These are phyloP conservation scores for Hycleus cichorii DNA, from an alignment of 1,140 invertebrate species.

Conservation along the genomic window DNA sequence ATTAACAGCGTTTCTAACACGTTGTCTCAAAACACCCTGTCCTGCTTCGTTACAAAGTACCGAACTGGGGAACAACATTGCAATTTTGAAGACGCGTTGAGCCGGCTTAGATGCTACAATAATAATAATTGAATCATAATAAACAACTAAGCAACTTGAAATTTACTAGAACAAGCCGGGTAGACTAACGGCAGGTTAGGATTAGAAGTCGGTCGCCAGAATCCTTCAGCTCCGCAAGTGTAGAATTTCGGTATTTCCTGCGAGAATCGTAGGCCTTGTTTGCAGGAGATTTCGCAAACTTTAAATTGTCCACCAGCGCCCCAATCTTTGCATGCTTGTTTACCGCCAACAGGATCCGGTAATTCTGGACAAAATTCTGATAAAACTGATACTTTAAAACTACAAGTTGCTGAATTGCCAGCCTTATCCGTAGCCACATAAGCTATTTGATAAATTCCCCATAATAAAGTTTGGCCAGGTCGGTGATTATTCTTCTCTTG, in stretches of 20 bases:
- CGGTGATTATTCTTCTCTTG: constrained; percentile 80
- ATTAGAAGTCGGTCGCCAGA: constrained; percentile 83
- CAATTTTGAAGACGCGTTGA: constrained; percentile 85
- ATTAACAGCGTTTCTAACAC: constrained; percentile 79
- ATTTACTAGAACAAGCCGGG: constrained; percentile 81
- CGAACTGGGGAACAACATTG: constrained; percentile 88
- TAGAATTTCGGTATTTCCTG: constrained; percentile 90
- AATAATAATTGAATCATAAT: constrained; percentile 17
- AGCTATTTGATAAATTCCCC: constrained; percentile 89
- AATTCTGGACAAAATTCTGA: constrained; percentile 85
- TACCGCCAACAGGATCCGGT: constrained; percentile 80
- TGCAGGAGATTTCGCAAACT: constrained; percentile 83
- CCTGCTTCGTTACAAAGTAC: constrained; percentile 91
- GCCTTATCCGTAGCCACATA: constrained; percentile 89
- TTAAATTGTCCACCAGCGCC: constrained; percentile 93
- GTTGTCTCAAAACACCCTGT: constrained; percentile 81
- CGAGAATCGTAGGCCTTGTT: constrained; percentile 79
- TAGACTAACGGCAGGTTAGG: constrained; percentile 74
- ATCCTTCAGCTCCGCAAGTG: constrained; percentile 92
- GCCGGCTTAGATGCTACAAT: constrained; percentile 68
- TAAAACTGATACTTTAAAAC: constrained; percentile 87
- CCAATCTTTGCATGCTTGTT: constrained; percentile 90
- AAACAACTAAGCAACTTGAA: neutral
- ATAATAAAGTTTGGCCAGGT: constrained; percentile 84
- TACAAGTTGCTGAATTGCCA: constrained; percentile 85